Percentiles rank a stretch among this genome's conserved stretches.
phyloP scores from a whole-genome alignment of 2,113 vertebrate genomes.

The Epinephelus lanceolatus region DNA sequence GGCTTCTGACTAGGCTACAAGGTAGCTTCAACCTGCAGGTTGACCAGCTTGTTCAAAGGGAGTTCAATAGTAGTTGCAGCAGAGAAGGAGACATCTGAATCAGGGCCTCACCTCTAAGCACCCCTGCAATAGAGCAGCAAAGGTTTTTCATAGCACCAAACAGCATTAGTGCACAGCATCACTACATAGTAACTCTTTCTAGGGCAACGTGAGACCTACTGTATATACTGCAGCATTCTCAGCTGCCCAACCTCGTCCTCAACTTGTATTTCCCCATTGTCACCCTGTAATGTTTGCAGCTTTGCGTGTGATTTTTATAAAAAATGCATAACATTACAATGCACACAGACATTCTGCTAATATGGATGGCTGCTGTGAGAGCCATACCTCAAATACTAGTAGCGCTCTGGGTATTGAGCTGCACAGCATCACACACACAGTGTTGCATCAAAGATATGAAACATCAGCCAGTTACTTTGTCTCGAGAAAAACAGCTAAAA shows the following conservation, averaged over 20 bases:
- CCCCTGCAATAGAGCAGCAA: neutral
- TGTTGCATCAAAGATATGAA: constrained; percentile 44
- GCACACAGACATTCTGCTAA: constrained; percentile 37
- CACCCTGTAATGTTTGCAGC: constrained; percentile 31
- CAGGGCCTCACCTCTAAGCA: neutral
- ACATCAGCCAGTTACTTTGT: constrained; percentile 28
- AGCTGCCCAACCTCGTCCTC: constrained; percentile 17
- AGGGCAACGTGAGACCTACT: constrained; percentile 7
- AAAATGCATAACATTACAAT: constrained; percentile 63
- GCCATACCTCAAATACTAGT: constrained; percentile 52
- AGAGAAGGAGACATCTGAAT: constrained; percentile 1
- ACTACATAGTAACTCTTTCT: neutral
- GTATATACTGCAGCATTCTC: constrained; percentile 20
- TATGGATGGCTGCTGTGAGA: constrained; percentile 51
- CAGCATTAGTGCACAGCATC: neutral
- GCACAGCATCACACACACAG: constrained; percentile 17
- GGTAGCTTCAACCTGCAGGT: neutral
- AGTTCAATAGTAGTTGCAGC: neutral
- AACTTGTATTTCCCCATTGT: constrained; percentile 19
- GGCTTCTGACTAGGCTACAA: too few relatives aligned
- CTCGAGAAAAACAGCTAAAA: constrained; percentile 34
- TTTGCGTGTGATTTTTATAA: constrained; percentile 52
- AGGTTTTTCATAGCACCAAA: neutral
- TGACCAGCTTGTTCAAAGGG: neutral
- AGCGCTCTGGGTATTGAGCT: constrained; percentile 53